Evolutionary conservation across 2,113 vertebrate species (phyloP).

Genomic region (Lophotis ruficrista): DNA sequence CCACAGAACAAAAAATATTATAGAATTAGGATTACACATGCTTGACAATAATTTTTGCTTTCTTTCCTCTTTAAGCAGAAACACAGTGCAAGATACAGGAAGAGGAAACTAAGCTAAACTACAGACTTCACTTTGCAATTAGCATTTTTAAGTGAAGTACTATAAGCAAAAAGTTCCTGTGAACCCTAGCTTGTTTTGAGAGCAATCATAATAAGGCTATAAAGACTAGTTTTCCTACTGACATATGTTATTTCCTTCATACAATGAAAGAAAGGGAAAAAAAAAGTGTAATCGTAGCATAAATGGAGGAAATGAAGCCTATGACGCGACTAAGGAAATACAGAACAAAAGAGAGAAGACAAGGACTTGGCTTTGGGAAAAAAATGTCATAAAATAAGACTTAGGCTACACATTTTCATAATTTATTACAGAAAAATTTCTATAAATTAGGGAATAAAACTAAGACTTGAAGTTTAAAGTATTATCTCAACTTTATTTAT

Average conservation of each 20-base stretch:
- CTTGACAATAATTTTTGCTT: background rate
- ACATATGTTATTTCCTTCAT: background rate
- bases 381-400: background rate
- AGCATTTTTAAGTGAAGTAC: background rate
- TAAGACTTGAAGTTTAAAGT: constrained; percentile 64
- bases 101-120: background rate
- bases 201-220: background rate
- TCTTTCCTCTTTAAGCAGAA: background rate
- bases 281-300: background rate
- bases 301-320: background rate
- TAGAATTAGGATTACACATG: background rate
- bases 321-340: background rate
- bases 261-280: background rate
- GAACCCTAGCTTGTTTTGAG: background rate
- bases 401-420: background rate
- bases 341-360: background rate
- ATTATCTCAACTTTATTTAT: constrained; percentile 70
- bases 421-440: constrained; percentile 8
- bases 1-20: background rate
- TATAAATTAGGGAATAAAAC: constrained; percentile 62
- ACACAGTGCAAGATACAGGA: background rate
- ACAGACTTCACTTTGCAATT: background rate
- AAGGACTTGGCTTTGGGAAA: background rate
- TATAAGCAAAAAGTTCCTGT: background rate
- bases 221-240: too few relatives aligned